phyloP scores from a whole-genome alignment of 2,797 vertebrate genomes.

The Parauchenoglanis punctatus region DNA sequence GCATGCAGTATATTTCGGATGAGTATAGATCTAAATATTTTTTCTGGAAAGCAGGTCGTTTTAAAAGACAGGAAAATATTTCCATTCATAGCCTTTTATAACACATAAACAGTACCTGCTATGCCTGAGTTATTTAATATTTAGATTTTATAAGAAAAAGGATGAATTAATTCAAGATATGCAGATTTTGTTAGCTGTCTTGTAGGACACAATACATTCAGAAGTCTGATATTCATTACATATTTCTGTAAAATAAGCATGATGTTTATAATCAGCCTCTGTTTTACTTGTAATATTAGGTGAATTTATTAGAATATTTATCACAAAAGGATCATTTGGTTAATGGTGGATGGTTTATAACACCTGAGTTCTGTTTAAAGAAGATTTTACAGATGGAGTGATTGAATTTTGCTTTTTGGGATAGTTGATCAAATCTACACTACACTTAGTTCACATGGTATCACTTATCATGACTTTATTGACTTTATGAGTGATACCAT shows the following conservation, averaged over 20 bases:
- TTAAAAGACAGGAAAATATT: neutral
- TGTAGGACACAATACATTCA: neutral
- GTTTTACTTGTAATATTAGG: neutral
- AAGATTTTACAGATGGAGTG: neutral
- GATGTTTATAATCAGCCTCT: neutral
- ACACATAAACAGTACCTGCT: neutral
- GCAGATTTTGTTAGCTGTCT: neutral
- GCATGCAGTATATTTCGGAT: neutral
- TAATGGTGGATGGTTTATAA: neutral
- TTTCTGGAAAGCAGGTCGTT: neutral
- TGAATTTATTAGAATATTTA: neutral
- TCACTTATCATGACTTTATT: no score
- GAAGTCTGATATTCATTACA: neutral
- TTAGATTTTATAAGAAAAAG: neutral
- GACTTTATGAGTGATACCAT: no score
- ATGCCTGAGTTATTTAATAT: neutral
- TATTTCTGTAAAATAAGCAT: neutral
- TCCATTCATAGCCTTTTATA: neutral
- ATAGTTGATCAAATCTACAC: neutral
- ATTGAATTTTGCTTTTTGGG: slow-evolving; percentile 5
- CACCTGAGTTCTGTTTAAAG: neutral
- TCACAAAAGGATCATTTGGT: neutral
- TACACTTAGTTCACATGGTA: no score
- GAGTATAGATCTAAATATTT: neutral
- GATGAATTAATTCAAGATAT: neutral